Percentiles rank a stretch among this genome's conserved stretches.
Conservation (phyloP, 2,888 invertebrate genomes). For the Taenaris catops region DNA sequence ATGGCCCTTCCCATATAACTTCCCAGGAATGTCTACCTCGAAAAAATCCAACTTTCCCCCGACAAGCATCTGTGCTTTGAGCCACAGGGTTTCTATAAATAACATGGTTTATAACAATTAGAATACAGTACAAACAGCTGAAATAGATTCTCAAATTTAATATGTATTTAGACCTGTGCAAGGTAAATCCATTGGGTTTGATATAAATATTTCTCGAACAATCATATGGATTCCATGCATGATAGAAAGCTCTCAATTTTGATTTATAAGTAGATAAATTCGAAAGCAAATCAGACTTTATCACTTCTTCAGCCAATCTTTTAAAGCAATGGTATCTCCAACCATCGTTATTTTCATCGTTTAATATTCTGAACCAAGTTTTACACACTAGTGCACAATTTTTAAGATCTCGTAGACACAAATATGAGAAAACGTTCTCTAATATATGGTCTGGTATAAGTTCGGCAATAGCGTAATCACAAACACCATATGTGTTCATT, state of each 20-base stretch:
- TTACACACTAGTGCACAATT: conserved; percentile 96
- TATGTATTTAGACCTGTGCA: no score
- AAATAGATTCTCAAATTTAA: no score
- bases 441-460: conserved; percentile 88
- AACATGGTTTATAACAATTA: no score
- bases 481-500: conserved; percentile 16
- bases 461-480: conserved; percentile 50
- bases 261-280: conserved; percentile 95
- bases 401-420: conserved; percentile 91
- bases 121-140: no score
- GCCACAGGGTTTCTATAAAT: conserved; percentile 94
- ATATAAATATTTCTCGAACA: conserved; percentile 98
- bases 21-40: conserved; percentile 98
- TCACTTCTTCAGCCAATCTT: conserved; percentile 89
- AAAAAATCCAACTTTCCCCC: conserved; percentile 94
- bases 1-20: conserved; percentile 98
- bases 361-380: conserved; percentile 93
- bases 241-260: conserved; percentile 94
- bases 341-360: conserved; percentile 96
- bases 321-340: conserved; percentile 95
- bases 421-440: conserved; percentile 94
- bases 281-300: conserved; percentile 94
- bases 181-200: conserved; percentile 97
- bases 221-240: conserved; percentile 98
- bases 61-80: conserved; percentile 97